Percentiles rank a stretch among this genome's conserved stretches.
These are phyloP conservation scores for Microvelia longipes DNA, from an alignment of 1,140 invertebrate genomes.

Conservation along the genomic window DNA sequence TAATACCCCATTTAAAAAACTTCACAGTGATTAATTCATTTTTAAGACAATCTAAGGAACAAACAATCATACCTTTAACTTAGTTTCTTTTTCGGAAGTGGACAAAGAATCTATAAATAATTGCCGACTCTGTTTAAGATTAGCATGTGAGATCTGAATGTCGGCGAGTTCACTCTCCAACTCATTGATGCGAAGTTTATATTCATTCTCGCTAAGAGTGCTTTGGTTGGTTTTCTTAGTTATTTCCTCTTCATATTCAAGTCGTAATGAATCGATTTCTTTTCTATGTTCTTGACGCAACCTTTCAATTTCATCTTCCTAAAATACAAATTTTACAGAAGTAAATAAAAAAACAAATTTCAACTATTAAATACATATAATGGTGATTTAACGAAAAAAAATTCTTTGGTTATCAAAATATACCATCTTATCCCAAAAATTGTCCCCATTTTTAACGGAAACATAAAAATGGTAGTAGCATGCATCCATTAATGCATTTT, in stretches of 20 bases:
- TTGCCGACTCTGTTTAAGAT: constrained; percentile 25
- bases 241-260: constrained; percentile 8
- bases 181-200: constrained; percentile 22
- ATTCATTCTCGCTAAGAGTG: background rate
- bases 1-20: no score
- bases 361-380: no score
- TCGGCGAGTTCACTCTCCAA: constrained; percentile 24
- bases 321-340: constrained; percentile 3
- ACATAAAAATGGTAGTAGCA: no score
- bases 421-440: no score
- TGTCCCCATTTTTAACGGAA: no score
- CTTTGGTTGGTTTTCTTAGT: constrained; percentile 8
- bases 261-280: constrained; percentile 2
- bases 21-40: no score
- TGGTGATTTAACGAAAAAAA: no score
- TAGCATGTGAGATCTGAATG: constrained; percentile 24
- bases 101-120: constrained; percentile 20
- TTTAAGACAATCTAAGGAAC: no score
- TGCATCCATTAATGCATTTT: no score
- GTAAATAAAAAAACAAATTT: background rate
- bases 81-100: constrained; percentile 26
- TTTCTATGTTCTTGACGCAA: constrained; percentile 10
- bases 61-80: constrained; percentile 20
- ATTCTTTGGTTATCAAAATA: no score
- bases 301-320: constrained; percentile 12